Evolutionary conservation across 2,113 vertebrate species (phyloP), one percentile per base, ranked within the genome.

Genomic region (Bufo gargarizans): DNA sequence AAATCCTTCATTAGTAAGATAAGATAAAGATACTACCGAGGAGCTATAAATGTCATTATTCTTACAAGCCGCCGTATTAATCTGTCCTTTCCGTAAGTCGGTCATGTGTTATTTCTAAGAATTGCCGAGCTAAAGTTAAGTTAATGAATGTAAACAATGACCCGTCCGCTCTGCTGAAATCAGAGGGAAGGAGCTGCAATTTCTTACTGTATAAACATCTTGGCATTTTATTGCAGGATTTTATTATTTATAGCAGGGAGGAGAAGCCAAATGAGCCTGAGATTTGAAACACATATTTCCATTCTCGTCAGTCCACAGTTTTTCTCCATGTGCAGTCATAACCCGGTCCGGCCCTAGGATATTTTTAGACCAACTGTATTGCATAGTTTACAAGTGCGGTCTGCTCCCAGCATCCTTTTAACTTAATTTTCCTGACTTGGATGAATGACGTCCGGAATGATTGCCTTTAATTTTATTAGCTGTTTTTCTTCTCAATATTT

Each of bases 321-420:
- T 88, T 88, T 88, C 80, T 84, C 56, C 87, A 63, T 82, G 50
- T 88, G 80, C 76, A 84, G 87, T 72, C 81, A 84, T 83, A 55
- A 61, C 81, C 87, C 53, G 81, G 72, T 17, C 87, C 19, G 58
- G 59, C 47, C 61, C 59, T 19, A 6, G 3, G 47, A 56, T 88
- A 88, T 88, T 88, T 84, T 84, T 88, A 88, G 87, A 67, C 81
- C 61, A 67, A 88, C 47, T 82, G 45, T 78, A 77, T 77, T 84
- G 72, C 87, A 88, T 84, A 88, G 87, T 84, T 84, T 77, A 88
- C 74, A 50, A 84, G 47, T 43, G n/a, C 81, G 55, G 87, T 67
- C 87, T 77, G 58, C 13, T 83, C 17, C 20, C 71, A 47, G 81
- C 45, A 33, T 77, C 43, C 58, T 77, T 74, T 65, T 83, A 84